Base-by-base conservation (phyloP, 2,113 vertebrate species). In the Eupsittula cactorum region DNA sequence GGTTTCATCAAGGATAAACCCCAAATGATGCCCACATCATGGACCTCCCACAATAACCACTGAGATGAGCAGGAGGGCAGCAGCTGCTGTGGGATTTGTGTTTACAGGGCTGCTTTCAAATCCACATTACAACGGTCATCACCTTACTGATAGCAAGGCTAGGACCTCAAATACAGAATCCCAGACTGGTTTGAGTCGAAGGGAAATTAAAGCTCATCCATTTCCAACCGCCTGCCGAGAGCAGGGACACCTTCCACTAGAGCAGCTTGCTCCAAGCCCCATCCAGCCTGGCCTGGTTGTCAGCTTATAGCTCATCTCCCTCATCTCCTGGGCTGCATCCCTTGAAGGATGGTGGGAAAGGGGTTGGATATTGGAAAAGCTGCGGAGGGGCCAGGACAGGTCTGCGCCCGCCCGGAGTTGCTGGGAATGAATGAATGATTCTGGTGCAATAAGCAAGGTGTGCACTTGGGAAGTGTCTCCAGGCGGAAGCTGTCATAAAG, bases 71-170 rank as follows among this genome's bases (percentile, higher is more conserved):
- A 7, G 11, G 42, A 44, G n/a, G n/a, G 68, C 68, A 62, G 64
- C 86, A 47, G 25, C 79, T 84, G 74, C 62, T 16, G 14, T 35
- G 21, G 21, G 13, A 16, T 59, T 10, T 28, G 17, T 13, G 29
- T 59, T 52, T 31, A 5, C 47, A 37, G 68, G 42, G 55, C 50
- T 64, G 74, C 62, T 70, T 37, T 42, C 31, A 0, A 59, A 16
- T 1, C 67, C n/a, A 0, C 47, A 0, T 0, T 2, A 31, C 35
- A 2, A 9, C 1, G 4, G 11, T 9, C 44, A 20, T 15, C 50
- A 3, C 41, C 50, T 17, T 5, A 4, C 28, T 2, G 33, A 7
- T 2, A 1, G 15, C 42, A 69, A 18, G 49, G n/a, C 13, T 12
- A 2, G 49, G n/a, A 35, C 24, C 83, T 28, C 35, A 1, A 1